Percentiles rank a stretch among this genome's conserved stretches.
Evolutionary conservation across 2,113 vertebrate genomes (phyloP).

Genomic region (Tetraodon nigroviridis): DNA sequence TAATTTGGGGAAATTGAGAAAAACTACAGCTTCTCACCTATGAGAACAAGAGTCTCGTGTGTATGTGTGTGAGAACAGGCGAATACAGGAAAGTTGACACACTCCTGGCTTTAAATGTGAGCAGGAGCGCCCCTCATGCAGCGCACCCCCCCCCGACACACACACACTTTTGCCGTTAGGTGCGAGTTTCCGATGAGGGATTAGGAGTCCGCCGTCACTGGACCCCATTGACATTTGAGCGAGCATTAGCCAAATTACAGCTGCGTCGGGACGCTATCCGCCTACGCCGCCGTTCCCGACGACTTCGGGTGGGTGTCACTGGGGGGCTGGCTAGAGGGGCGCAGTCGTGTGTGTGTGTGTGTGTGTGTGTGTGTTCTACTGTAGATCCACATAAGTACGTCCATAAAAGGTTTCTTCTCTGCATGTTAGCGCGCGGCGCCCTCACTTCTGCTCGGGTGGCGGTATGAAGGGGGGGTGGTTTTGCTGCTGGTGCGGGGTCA

Average conservation of each 20-base stretch:
- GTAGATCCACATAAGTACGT: not conserved
- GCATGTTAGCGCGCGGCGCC: conserved; percentile 48
- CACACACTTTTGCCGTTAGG: conserved; percentile 29
- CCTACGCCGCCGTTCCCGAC: conserved; percentile 13
- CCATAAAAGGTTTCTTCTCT: conserved; percentile 42
- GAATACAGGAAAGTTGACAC: conserved; percentile 24
- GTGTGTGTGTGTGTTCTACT: conserved; percentile 19
- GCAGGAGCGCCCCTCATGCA: conserved; percentile 44
- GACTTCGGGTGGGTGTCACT: conserved; percentile 15
- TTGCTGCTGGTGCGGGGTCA: too few species aligned
- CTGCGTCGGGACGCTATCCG: conserved; percentile 57
- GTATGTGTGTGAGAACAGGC: conserved; percentile 24
- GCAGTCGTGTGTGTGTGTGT: conserved; percentile 54
- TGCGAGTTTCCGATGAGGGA: conserved; percentile 46
- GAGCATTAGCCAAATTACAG: conserved; percentile 67
- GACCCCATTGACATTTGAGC: conserved; percentile 67
- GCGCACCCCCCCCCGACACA: conserved; percentile 37
- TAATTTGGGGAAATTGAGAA: conserved; percentile 62
- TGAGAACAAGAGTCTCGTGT: conserved; percentile 7
- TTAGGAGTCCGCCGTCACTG: conserved; percentile 54
- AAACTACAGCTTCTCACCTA: conserved; percentile 62
- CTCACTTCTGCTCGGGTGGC: conserved; percentile 66
- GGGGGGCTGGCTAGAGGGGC: conserved; percentile 43
- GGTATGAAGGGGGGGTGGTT: conserved; percentile 52
- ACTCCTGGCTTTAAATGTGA: conserved; percentile 54